Conservation (phyloP, 2,113 vertebrate species). For the Hippolais icterina region DNA sequence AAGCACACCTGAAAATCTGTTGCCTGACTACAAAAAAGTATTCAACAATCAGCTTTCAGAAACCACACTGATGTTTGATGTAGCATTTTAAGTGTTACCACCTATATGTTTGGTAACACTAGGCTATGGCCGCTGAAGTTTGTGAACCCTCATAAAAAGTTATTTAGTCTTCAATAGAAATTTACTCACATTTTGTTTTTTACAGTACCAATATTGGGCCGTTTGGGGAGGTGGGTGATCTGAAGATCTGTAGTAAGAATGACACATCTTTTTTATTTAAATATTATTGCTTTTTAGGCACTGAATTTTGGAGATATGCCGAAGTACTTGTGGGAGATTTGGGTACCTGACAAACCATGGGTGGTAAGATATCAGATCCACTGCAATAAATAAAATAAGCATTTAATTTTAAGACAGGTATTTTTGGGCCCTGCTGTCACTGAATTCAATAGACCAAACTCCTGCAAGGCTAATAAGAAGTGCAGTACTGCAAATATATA, state of each 20-base stretch:
- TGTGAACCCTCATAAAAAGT: neutral
- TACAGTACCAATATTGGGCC: neutral
- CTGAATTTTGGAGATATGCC: conserved; percentile 61
- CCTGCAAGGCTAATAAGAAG: neutral
- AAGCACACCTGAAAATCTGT: conserved; percentile 9
- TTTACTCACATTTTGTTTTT: neutral
- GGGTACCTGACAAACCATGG: conserved; percentile 49
- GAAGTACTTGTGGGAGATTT: conserved; percentile 64
- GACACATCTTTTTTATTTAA: conserved; percentile 61
- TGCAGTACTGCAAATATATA: neutral
- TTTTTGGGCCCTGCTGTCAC: neutral
- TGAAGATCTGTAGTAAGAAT: conserved; percentile 3
- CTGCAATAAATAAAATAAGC: conserved; percentile 18
- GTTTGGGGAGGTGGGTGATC: neutral
- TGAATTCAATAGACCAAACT: neutral
- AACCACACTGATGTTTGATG: neutral
- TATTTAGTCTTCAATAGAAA: neutral
- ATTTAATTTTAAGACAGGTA: neutral
- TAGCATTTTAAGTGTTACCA: neutral
- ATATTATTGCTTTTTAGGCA: conserved; percentile 65
- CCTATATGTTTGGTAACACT: neutral
- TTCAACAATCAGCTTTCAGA: neutral
- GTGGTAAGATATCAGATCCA: conserved; percentile 54
- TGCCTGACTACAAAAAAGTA: neutral
- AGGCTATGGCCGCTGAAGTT: neutral